Conservation (phyloP, 2,888 invertebrate genomes). For the Agonopterix arenella region DNA sequence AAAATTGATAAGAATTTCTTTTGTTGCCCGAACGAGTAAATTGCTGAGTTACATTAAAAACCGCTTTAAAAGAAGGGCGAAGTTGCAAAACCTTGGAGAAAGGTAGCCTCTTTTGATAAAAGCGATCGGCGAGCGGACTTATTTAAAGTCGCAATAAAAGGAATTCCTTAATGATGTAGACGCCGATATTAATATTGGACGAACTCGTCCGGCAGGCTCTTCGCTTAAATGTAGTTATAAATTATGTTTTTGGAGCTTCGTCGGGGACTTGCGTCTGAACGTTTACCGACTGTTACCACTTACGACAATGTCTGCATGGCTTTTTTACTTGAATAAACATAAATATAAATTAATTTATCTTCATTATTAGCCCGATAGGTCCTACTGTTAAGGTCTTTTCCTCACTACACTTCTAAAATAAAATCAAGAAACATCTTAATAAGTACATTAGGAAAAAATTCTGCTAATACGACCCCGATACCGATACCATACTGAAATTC, state of each 20-base stretch:
- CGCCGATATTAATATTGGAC: slow-evolving; percentile 67
- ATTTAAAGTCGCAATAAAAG: slow-evolving; percentile 74
- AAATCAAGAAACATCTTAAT: no score
- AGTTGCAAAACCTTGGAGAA: slow-evolving; percentile 68
- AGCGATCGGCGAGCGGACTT: slow-evolving; percentile 60
- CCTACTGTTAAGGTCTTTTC: no score
- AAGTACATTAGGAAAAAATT: no score
- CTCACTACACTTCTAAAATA: no score
- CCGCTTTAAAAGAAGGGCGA: slow-evolving; percentile 57
- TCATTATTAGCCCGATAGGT: no score
- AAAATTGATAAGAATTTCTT: slow-evolving; percentile 54
- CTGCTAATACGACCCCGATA: no score
- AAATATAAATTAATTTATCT: no score
- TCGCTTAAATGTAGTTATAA: slow-evolving; percentile 67
- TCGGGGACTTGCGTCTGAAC: not conserved
- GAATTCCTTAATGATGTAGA: slow-evolving; percentile 73
- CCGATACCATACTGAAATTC: no score
- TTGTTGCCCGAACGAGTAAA: slow-evolving; percentile 42
- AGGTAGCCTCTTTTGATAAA: slow-evolving; percentile 66
- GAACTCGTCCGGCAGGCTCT: slow-evolving; percentile 48
- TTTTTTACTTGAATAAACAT: no score
- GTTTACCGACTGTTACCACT: no score
- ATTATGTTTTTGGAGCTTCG: slow-evolving; percentile 57
- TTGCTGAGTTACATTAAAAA: slow-evolving; percentile 39
- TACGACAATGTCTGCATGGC: no score